Evolutionary conservation across 1,140 invertebrate genomes (phyloP).

Genomic region (Homarus americanus): DNA sequence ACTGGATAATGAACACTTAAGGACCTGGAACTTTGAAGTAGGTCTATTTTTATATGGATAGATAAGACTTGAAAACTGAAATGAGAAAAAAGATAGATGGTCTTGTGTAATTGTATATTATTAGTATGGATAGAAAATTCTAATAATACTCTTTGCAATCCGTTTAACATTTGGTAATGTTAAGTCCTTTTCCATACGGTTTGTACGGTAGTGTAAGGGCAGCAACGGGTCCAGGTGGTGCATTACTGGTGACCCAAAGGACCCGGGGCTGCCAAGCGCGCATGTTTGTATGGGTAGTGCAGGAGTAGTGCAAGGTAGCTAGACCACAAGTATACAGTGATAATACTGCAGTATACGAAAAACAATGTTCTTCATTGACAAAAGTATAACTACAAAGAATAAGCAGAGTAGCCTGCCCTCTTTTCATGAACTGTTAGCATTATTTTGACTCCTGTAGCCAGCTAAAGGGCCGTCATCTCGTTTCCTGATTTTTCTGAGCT

Average conservation of each 20-base stretch:
- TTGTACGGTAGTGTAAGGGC: conserved; percentile 72
- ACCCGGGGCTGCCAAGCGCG: conserved; percentile 65
- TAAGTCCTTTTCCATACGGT: conserved; percentile 73
- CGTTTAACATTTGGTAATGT: conserved; percentile 69
- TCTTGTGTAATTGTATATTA: conserved; percentile 73
- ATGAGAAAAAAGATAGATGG: conserved; percentile 60
- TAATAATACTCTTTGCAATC: conserved; percentile 72
- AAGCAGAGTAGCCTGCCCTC: conserved; percentile 70
- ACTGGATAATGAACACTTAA: conserved; percentile 63
- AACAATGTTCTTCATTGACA: conserved; percentile 75
- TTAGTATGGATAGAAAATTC: conserved; percentile 70
- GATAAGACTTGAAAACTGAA: conserved; percentile 59
- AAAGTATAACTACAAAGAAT: conserved; percentile 75
- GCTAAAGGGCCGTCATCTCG: conserved; percentile 53
- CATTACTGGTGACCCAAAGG: conserved; percentile 46
- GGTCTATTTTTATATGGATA: conserved; percentile 74
- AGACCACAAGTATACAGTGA: conserved; percentile 76
- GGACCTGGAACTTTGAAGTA: conserved; percentile 71
- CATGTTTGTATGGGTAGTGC: conserved; percentile 74
- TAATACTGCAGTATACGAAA: conserved; percentile 75
- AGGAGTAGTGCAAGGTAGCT: conserved; percentile 75
- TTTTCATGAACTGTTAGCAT: conserved; percentile 73
- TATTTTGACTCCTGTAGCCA: conserved; percentile 74
- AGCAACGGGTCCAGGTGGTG: conserved; percentile 40
- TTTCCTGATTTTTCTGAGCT: conserved; percentile 63